Evolutionary conservation across 2,888 invertebrate species (phyloP).

Genomic region (Hirtodrosophila duncani): DNA sequence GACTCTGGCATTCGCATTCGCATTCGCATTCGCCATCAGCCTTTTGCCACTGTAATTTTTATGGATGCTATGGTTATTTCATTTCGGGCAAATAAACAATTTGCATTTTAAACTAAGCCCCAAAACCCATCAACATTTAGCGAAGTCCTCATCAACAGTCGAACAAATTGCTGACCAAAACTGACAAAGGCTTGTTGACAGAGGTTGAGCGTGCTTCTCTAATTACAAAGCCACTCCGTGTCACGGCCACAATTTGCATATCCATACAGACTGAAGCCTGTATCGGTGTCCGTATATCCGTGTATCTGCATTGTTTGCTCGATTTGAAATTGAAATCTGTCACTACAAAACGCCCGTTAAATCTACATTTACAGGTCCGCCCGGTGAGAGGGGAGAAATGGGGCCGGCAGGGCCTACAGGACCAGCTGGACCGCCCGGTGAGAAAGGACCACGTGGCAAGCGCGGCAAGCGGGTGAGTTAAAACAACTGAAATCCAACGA

Average conservation of each 20-base stretch:
- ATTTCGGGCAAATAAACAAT: slow-evolving; percentile 58
- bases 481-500: slow-evolving; percentile 8
- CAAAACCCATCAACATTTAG: slow-evolving; percentile 17
- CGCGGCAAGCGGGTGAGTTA: slow-evolving; percentile 94
- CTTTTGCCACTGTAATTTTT: no score
- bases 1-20: no score
- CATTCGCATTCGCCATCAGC: no score
- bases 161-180: slow-evolving; percentile 56
- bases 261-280: not conserved
- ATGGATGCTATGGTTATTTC: no score
- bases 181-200: slow-evolving; percentile 40
- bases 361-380: slow-evolving; percentile 71
- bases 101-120: slow-evolving; percentile 58
- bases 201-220: slow-evolving; percentile 31
- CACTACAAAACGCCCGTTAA: slow-evolving; percentile 34
- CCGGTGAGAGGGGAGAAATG: slow-evolving; percentile 76
- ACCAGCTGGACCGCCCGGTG: slow-evolving; percentile 86
- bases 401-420: slow-evolving; percentile 90
- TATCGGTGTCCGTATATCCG: slow-evolving; percentile 12
- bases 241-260: slow-evolving; percentile 14
- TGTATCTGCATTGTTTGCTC: slow-evolving; percentile 31
- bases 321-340: slow-evolving; percentile 46
- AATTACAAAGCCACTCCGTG: slow-evolving; percentile 48
- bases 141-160: slow-evolving; percentile 33
- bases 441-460: slow-evolving; percentile 93